phyloP scores from a whole-genome alignment of 2,113 vertebrate species.

The Stegastes partitus region DNA sequence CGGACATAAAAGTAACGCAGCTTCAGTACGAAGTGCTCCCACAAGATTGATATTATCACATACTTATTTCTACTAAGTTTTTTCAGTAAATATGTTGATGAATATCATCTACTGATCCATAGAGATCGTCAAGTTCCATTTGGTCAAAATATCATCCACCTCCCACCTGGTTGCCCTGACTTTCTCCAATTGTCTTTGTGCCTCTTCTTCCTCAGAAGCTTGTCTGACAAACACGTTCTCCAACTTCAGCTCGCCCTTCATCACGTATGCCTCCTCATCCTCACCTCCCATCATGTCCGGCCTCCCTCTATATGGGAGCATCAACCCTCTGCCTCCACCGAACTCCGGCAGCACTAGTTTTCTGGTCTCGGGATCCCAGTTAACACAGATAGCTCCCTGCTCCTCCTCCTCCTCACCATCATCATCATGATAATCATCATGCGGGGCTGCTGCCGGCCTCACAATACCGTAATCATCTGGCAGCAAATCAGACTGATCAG shows the following conservation, averaged over 20 bases:
- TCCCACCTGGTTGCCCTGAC: not conserved
- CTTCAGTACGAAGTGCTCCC: not conserved
- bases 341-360: slow-evolving; percentile 32
- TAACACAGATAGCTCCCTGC: not conserved
- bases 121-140: slow-evolving; percentile 61
- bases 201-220: slow-evolving; percentile 35
- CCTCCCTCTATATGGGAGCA: not conserved
- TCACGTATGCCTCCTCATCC: not conserved
- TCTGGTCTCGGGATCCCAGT: slow-evolving; percentile 31
- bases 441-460: not conserved
- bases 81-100: slow-evolving; percentile 7
- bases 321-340: not conserved
- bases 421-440: not conserved
- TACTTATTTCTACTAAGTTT: no score
- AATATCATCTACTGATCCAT: slow-evolving; percentile 53
- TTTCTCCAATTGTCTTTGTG: not conserved
- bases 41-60: not conserved
- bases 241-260: slow-evolving; percentile 8
- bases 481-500: not conserved
- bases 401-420: slow-evolving; percentile 17
- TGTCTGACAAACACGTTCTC: slow-evolving; percentile 60
- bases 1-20: not conserved
- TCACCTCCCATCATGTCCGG: not conserved
- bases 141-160: slow-evolving; percentile 32
- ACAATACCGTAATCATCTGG: slow-evolving; percentile 39